Base-by-base conservation (phyloP, 2,797 vertebrate genomes). In the Bradypus variegatus region DNA sequence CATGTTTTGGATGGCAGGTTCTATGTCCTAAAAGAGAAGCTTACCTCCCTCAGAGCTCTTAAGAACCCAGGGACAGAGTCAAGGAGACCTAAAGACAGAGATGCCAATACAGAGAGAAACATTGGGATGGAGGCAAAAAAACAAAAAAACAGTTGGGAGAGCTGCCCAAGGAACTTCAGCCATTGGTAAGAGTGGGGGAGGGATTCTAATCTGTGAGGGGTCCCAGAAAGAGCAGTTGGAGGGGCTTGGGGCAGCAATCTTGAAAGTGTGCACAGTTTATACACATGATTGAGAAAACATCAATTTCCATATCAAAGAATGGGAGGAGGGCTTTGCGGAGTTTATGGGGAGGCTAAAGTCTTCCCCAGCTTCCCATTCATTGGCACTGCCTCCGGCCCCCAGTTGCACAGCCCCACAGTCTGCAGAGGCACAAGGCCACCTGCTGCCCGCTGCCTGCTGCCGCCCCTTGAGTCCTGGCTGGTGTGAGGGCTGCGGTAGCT, bases 361-460 rank as follows among this genome's bases (percentile, higher is more conserved):
- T 50, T 91, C 33, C 31, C 89, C 50, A 29, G 50, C 67, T 78
- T 90, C 88, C 36, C 6, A 38, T 23, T 23, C 53, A 0, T 3
- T 27, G 88, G 86, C 5, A 31, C 89, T 85, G 45, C 93, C 70
- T 64, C 84, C 62, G 89, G 33, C 64, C 50, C 10, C 4, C 69
- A 50, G 79, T 33, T 50, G 58, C 25, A 13, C 75, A 70, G 89
- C 64, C 53, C 87, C 27, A 33, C 4, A 9, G 25, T 67, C 41
- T 38, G 55, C 89, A 77, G 85, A 75, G 81, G 48, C 88, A 79
- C 92, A 92, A 94, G 93, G 93, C 88, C 84, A 50, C 33, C 16
- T 3, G 3, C 72, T 45, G 90, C 82, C 75, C 29, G n/a, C 76
- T 50, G 79, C 72, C 31, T 9, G 2, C 50, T 50, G 50, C 50